These are phyloP conservation scores for Paradisaea rubra DNA, from an alignment of 2,113 vertebrate genomes.

Conservation along the genomic window DNA sequence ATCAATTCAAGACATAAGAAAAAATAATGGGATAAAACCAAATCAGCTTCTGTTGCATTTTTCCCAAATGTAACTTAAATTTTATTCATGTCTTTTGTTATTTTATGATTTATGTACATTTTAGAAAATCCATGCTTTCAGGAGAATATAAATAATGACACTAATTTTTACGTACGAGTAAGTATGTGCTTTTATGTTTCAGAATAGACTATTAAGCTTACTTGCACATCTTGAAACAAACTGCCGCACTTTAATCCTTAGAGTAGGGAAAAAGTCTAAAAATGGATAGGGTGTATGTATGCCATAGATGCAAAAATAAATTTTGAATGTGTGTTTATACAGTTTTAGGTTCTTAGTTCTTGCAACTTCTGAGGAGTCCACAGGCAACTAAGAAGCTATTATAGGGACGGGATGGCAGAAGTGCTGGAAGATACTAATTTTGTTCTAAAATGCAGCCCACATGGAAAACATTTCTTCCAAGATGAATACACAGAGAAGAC, in stretches of 20 bases:
- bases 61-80: accelerated
- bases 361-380: neutral
- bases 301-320: neutral
- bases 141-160: neutral
- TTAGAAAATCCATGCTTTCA: neutral
- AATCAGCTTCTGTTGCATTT: neutral
- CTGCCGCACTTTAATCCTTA: neutral
- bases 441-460: neutral
- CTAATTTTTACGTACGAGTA: neutral
- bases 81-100: neutral
- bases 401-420: neutral
- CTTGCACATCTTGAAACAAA: neutral
- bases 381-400: neutral
- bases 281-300: accelerated
- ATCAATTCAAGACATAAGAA: neutral
- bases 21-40: neutral
- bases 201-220: neutral
- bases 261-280: neutral
- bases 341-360: neutral
- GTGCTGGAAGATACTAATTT: neutral
- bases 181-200: neutral
- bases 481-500: neutral
- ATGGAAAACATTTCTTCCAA: neutral
- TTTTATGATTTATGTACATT: neutral
- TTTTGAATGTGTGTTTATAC: neutral